Percentiles rank a stretch among this genome's conserved stretches.
phyloP scores from a whole-genome alignment of 1,140 invertebrate genomes.

The Teleogryllus occipitalis region DNA sequence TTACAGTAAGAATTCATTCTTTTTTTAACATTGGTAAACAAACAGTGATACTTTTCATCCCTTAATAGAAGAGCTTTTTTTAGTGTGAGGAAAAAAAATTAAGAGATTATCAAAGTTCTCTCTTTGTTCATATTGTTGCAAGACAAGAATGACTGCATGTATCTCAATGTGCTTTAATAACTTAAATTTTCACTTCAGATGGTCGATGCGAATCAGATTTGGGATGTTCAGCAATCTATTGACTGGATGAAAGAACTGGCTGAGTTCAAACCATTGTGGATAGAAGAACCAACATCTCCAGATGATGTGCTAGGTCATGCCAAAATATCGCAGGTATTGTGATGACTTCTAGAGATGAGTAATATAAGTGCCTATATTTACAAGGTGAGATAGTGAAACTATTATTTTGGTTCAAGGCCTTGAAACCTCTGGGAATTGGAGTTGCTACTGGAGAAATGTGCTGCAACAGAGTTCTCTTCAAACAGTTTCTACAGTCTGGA shows the following conservation, averaged over 20 bases:
- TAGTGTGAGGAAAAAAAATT: too few species aligned
- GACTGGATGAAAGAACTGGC: conserved; percentile 73
- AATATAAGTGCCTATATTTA: neutral
- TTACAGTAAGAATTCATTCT: too few species aligned
- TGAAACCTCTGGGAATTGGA: conserved; percentile 61
- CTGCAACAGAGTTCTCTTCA: conserved; percentile 85
- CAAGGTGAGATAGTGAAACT: neutral
- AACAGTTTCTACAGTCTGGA: conserved; percentile 73
- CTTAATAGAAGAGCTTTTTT: too few species aligned
- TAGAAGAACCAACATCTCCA: conserved; percentile 88
- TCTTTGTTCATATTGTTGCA: too few species aligned
- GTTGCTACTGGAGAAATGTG: conserved; percentile 90
- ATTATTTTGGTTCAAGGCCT: conserved; percentile 30
- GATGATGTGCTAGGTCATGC: conserved; percentile 83
- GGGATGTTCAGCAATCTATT: conserved; percentile 78
- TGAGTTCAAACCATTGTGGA: conserved; percentile 72
- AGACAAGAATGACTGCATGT: too few species aligned
- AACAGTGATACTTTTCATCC: too few species aligned
- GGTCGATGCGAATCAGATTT: conserved; percentile 88
- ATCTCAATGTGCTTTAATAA: too few species aligned
- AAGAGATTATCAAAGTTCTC: too few species aligned
- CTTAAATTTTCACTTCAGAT: conserved; percentile 43
- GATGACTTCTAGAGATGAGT: too few species aligned
- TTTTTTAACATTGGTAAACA: too few species aligned
- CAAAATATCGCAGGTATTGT: conserved; percentile 52